These are phyloP conservation scores for Melanerpes formicivorus DNA, from an alignment of 2,113 vertebrate genomes.

Conservation along the genomic window DNA sequence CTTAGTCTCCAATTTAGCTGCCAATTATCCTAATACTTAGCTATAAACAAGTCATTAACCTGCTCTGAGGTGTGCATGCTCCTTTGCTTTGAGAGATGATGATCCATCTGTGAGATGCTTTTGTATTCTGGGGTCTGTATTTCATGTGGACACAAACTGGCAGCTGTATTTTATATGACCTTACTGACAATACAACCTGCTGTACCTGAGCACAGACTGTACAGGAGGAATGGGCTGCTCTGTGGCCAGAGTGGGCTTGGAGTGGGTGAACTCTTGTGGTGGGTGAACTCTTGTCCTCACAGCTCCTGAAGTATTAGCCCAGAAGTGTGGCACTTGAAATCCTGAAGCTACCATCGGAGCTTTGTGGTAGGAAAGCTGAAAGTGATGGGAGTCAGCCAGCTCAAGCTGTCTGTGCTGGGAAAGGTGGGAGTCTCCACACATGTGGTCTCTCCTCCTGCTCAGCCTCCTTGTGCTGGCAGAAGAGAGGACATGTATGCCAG, in stretches of 20 bases:
- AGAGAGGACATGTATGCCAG: background rate
- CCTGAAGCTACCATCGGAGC: background rate
- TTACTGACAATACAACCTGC: rapidly evolving
- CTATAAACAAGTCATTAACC: background rate
- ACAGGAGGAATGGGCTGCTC: rapidly evolving
- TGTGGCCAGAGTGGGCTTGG: background rate
- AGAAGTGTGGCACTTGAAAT: background rate
- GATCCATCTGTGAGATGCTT: background rate
- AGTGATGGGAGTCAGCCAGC: background rate
- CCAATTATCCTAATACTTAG: background rate
- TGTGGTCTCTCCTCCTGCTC: background rate
- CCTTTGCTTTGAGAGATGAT: background rate
- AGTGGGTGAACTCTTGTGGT: background rate
- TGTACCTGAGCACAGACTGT: background rate
- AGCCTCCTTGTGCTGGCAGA: background rate
- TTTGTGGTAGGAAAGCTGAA: background rate
- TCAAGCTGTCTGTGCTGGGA: background rate
- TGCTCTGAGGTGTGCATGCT: background rate
- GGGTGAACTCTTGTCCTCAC: background rate
- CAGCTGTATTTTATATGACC: background rate
- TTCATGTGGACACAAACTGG: background rate
- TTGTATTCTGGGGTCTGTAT: background rate
- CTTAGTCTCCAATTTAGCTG: background rate
- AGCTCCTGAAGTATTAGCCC: background rate
- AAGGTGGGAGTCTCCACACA: background rate